A percentile compares a stretch with the other conserved stretches of the same genome.
These are phyloP conservation scores for Drosophila arawakana DNA, from an alignment of 1,140 invertebrate species.

Conservation along the genomic window DNA sequence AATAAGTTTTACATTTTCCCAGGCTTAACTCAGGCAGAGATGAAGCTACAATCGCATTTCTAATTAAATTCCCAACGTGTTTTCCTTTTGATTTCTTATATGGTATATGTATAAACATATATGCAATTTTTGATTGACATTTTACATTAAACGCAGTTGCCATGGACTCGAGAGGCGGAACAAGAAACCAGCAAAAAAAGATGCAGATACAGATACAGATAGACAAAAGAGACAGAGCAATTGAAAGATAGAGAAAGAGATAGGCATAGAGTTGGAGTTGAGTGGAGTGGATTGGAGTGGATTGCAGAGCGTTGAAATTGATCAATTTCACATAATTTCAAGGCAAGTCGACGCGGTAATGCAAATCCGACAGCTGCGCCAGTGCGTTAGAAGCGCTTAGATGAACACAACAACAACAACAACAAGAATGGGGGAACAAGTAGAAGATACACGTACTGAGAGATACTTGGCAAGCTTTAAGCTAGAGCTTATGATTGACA, in stretches of 20 bases:
- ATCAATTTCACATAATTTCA: conserved; percentile 83
- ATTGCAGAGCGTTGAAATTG: conserved; percentile 73
- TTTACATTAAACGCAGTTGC: conserved; percentile 75
- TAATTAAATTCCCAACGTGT: conserved; percentile 79
- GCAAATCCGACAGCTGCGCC: conserved; percentile 81
- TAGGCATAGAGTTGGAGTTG: conserved; percentile 11
- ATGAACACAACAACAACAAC: background rate
- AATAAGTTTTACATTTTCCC: conserved; percentile 63
- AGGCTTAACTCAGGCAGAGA: conserved; percentile 24
- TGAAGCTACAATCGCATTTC: conserved; percentile 53
- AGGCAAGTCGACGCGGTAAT: conserved; percentile 80
- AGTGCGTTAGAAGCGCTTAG: conserved; percentile 73
- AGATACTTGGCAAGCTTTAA: conserved; percentile 14
- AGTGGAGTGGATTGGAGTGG: conserved; percentile 18
- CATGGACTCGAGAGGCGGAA: conserved; percentile 9
- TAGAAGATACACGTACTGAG: conserved; percentile 20
- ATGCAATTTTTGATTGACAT: conserved; percentile 80
- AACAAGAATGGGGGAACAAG: no score
- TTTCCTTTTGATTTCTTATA: conserved; percentile 47
- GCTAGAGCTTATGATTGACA: conserved; percentile 71
- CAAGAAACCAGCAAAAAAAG: conserved; percentile 1
- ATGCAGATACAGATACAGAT: conserved; percentile 1
- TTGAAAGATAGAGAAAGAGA: background rate
- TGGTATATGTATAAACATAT: conserved; percentile 34
- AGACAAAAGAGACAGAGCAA: conserved; percentile 1